Percentiles rank a stretch among this genome's conserved stretches.
These are phyloP conservation scores for Magallana ariakensis DNA, from an alignment of 1,140 invertebrate species.

Conservation along the genomic window DNA sequence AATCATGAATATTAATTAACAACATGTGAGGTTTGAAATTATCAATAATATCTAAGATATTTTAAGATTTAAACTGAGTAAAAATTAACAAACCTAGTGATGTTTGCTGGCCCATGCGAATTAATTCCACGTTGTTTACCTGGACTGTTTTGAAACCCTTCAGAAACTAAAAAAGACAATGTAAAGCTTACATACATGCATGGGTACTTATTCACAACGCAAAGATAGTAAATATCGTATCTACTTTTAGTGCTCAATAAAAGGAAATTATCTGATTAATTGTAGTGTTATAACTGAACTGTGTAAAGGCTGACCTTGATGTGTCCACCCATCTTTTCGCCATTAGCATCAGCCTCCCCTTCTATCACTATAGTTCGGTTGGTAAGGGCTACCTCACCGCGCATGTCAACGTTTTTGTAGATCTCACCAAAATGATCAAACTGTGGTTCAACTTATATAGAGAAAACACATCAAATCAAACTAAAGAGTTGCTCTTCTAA, in stretches of 20 bases:
- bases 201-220: too few species aligned
- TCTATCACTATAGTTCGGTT: constrained; percentile 68
- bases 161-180: constrained; percentile 24
- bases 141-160: constrained; percentile 53
- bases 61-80: too few species aligned
- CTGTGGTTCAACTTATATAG: constrained; percentile 38
- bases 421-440: constrained; percentile 69
- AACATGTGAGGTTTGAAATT: too few species aligned
- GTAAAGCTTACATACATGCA: too few species aligned
- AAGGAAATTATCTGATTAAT: too few species aligned
- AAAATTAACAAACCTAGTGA: constrained; percentile 39
- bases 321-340: not conserved
- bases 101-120: constrained; percentile 60
- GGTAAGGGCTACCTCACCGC: constrained; percentile 70
- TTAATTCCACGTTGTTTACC: constrained; percentile 63
- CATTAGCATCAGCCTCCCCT: constrained; percentile 41
- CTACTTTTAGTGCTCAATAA: too few species aligned
- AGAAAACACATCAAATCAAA: not conserved
- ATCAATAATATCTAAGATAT: too few species aligned
- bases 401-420: constrained; percentile 68
- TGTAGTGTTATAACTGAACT: not conserved
- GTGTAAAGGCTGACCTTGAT: not conserved
- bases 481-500: not conserved
- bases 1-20: not conserved
- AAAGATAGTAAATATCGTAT: too few species aligned